Evolutionary conservation across 1,140 invertebrate genomes (phyloP), one percentile per base, ranked within the genome.

Genomic region (Propsilocerus akamusi): DNA sequence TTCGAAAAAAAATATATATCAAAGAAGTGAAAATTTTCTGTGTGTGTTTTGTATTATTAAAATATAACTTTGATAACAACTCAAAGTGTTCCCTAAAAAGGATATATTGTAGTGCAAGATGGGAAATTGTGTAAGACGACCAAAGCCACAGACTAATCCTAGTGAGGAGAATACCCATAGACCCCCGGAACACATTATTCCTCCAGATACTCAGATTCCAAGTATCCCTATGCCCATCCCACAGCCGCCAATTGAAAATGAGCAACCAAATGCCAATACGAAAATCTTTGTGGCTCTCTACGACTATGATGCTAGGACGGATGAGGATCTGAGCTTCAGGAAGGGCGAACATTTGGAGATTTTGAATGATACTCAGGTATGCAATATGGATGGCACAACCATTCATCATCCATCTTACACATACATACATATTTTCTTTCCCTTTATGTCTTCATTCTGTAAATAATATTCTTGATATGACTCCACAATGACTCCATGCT

Each of bases 281-380:
- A 84, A 86, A 68, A 86, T 97, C 60, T 98, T 97, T 71, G 89
- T 99, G 26, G 94, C 96, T 26, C 72, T 98, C 14, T 98, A 97
- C 68, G 95, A 99, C 70, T 99, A 99, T 66, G 95, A 99, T 75
- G 95, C 96, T 26, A 75, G 96, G 56, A 99, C 96, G 23, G 93
- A 97, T 66, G 95, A 99, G 68, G 96, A 99, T 70, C 73, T 99
- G 49, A 95, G 90, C 69, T 97, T 99, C 70, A 82, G 92, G 56
- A 97, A 98, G 69, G 94, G 94, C 30, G 95, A 99, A 68, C 89
- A 97, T 71, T 74, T 99, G 62, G 94, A 98, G 70, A 96, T 99
- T 55, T 69, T 98, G 53, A 97, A 98, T 71, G 94, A 98, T 71
- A 97, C 91, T 51, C 88, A 94, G 67, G 71, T 63, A 48, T 56